Evolutionary conservation across 2,797 vertebrate species (phyloP).

Genomic region (Borostomias antarcticus): DNA sequence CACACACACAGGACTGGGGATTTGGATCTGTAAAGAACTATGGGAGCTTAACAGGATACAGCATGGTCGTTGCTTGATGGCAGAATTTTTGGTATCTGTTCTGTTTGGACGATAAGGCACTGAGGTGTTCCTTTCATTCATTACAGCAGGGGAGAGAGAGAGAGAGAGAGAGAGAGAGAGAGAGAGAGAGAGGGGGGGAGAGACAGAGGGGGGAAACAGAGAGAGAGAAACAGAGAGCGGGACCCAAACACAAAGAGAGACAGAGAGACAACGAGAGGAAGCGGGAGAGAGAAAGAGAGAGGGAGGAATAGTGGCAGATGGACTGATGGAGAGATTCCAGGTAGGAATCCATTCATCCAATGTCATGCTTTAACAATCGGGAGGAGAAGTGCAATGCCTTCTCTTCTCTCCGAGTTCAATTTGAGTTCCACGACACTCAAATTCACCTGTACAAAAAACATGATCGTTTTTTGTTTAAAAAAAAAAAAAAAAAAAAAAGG

Average conservation of each 20-base stretch:
- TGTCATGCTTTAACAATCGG: not conserved
- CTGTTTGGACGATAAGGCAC: slow-evolving; percentile 30
- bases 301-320: not conserved
- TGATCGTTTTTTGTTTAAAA: no score
- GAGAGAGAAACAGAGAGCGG: not conserved
- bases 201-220: not conserved
- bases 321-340: not conserved
- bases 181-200: not conserved
- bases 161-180: not conserved
- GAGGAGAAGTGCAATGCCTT: no score
- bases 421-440: no score
- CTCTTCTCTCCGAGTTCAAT: no score
- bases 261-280: no score
- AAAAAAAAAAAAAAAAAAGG: no score
- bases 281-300: not conserved
- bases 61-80: slow-evolving; percentile 16
- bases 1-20: slow-evolving; percentile 30
- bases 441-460: not conserved
- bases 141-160: not conserved
- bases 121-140: slow-evolving; percentile 18
- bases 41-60: slow-evolving; percentile 34
- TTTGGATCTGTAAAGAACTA: slow-evolving; percentile 32
- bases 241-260: no score
- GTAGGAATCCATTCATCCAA: not conserved
- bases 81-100: slow-evolving; percentile 30